These are phyloP conservation scores for Caretta caretta DNA, from an alignment of 2,113 vertebrate species.

Conservation along the genomic window DNA sequence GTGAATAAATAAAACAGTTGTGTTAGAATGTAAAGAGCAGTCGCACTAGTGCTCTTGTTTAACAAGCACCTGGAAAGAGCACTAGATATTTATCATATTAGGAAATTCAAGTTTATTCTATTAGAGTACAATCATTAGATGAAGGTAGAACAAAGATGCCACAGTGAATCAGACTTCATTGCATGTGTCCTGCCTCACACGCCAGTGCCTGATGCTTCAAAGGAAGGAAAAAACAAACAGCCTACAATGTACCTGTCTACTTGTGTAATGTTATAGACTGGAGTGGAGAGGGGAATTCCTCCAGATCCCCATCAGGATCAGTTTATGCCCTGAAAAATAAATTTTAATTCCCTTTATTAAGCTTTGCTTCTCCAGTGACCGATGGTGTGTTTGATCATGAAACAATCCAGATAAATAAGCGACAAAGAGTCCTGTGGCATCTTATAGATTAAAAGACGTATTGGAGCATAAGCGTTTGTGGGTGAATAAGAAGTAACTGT, in stretches of 20 bases:
- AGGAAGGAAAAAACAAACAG: neutral
- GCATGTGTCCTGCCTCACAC: slow-evolving; percentile 2
- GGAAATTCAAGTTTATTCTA: neutral
- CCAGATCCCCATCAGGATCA: fast-evolving
- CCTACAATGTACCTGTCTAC: fast-evolving
- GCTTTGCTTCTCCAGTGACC: neutral
- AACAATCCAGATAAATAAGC: neutral
- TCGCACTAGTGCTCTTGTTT: neutral
- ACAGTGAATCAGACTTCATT: neutral
- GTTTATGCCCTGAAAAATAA: neutral
- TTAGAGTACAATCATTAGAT: slow-evolving; percentile 30
- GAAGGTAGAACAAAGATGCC: neutral
- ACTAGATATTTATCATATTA: fast-evolving
- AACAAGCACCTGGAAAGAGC: neutral
- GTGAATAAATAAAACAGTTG: fast-evolving
- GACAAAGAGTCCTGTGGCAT: too few species aligned
- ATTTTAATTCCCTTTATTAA: fast-evolving
- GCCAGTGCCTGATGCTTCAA: neutral
- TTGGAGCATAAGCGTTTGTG: too few species aligned
- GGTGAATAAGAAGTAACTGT: too few species aligned
- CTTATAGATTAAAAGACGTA: too few species aligned
- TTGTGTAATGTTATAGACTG: fast-evolving
- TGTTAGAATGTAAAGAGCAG: neutral
- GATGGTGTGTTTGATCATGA: neutral
- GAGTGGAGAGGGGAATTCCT: neutral